phyloP scores from a whole-genome alignment of 2,888 invertebrate genomes.

The Drosophila mulleri region DNA sequence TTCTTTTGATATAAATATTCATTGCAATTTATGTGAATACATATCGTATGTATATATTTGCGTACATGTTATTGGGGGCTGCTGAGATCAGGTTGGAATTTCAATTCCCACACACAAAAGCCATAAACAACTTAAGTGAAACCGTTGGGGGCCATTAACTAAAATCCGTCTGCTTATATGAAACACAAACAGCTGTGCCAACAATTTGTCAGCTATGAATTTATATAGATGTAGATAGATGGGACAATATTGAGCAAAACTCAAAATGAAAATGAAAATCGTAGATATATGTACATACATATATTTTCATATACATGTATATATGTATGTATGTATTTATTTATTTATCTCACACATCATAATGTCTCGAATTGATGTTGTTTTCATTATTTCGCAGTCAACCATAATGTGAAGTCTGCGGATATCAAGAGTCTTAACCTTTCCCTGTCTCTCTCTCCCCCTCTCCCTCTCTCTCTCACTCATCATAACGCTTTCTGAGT shows the following conservation, averaged over 20 bases:
- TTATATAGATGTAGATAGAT: slow-evolving; percentile 23
- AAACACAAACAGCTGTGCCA: slow-evolving; percentile 78
- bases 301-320: background rate
- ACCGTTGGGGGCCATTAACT: slow-evolving; percentile 80
- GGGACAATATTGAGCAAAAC: slow-evolving; percentile 34
- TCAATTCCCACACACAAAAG: slow-evolving; percentile 60
- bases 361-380: slow-evolving; percentile 23
- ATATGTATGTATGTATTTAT: slow-evolving; percentile 5
- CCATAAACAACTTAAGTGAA: slow-evolving; percentile 80
- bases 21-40: slow-evolving; percentile 42
- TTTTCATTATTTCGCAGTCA: slow-evolving; percentile 40
- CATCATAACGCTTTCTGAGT: slow-evolving; percentile 50
- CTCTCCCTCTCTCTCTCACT: background rate
- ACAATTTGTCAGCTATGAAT: slow-evolving; percentile 72
- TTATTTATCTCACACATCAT: slow-evolving; percentile 7
- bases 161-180: slow-evolving; percentile 76
- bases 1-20: slow-evolving; percentile 35
- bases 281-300: background rate
- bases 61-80: slow-evolving; percentile 6
- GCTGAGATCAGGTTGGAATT: slow-evolving; percentile 50
- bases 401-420: slow-evolving; percentile 27
- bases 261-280: slow-evolving; percentile 21
- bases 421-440: slow-evolving; percentile 58
- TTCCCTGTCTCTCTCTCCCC: background rate
- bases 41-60: slow-evolving; percentile 7